These are phyloP conservation scores for Fukomys damarensis DNA, from an alignment of 2,113 vertebrate species.

Conservation along the genomic window DNA sequence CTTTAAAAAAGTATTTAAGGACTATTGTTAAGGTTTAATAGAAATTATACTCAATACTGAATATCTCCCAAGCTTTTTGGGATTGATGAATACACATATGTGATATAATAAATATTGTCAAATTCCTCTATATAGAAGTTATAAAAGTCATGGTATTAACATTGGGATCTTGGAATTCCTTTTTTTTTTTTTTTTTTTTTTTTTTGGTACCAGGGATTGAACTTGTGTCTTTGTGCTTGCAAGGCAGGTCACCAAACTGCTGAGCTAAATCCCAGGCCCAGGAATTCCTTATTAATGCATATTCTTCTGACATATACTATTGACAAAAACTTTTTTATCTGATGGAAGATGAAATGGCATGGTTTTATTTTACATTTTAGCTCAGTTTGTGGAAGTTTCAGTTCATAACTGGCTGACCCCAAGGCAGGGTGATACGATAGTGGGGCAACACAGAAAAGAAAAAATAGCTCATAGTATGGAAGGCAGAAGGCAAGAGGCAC, in stretches of 20 bases:
- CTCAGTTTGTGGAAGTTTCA: too few relatives aligned
- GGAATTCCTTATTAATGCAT: background rate
- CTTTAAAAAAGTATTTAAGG: background rate
- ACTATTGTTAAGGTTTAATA: background rate
- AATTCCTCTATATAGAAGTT: background rate
- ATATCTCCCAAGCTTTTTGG: constrained; percentile 5
- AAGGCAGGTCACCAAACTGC: too few relatives aligned
- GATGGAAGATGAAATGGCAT: background rate
- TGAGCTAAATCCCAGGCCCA: too few relatives aligned
- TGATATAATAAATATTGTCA: background rate
- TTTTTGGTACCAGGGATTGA: too few relatives aligned
- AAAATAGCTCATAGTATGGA: too few relatives aligned
- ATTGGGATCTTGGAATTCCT: background rate
- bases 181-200: too few relatives aligned
- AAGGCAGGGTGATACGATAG: too few relatives aligned
- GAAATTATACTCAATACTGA: constrained; percentile 1
- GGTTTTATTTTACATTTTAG: background rate
- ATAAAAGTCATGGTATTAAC: background rate
- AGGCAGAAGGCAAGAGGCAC: too few relatives aligned
- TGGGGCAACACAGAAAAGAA: too few relatives aligned
- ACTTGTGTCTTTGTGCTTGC: too few relatives aligned
- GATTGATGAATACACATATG: background rate
- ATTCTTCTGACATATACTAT: background rate
- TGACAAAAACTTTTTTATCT: background rate
- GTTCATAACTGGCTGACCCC: too few relatives aligned